phyloP scores from a whole-genome alignment of 1,140 invertebrate species.

The Drosophila quadrilineata region DNA sequence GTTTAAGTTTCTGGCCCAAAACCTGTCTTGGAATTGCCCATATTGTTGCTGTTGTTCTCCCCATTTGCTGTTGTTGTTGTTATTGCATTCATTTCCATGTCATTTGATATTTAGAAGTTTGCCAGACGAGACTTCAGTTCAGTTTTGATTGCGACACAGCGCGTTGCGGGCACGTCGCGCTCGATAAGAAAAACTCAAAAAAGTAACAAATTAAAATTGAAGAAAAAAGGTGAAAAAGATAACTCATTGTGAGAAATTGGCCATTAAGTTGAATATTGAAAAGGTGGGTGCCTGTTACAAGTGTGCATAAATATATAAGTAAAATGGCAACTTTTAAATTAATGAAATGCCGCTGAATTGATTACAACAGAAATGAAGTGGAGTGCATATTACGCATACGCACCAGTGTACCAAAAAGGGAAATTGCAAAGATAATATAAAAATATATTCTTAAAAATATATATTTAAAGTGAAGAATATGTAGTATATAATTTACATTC shows the following conservation, averaged over 20 bases:
- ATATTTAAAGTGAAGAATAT: too few species aligned
- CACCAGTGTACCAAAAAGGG: neutral
- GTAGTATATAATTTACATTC: too few species aligned
- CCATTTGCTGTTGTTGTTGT: conserved; percentile 18
- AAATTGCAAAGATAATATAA: neutral
- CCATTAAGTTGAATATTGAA: too few species aligned
- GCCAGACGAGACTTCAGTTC: conserved; percentile 49
- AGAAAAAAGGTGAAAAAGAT: too few species aligned
- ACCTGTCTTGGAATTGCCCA: conserved; percentile 57
- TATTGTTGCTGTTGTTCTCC: neutral
- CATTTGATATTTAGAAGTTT: conserved; percentile 74
- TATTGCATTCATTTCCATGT: conserved; percentile 63
- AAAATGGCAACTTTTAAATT: neutral
- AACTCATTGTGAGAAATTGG: too few species aligned
- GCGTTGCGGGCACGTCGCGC: neutral
- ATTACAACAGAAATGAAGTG: neutral
- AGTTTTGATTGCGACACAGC: conserved; percentile 65
- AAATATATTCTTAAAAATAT: neutral
- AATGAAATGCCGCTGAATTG: neutral
- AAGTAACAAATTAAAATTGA: too few species aligned
- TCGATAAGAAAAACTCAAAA: neutral
- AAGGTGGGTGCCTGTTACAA: too few species aligned
- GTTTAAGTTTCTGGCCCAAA: conserved; percentile 11
- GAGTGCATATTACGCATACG: conserved; percentile 17
- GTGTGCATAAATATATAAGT: neutral